These are phyloP conservation scores for Drosophila micromelanica DNA, from an alignment of 1,140 invertebrate species.

Conservation along the genomic window DNA sequence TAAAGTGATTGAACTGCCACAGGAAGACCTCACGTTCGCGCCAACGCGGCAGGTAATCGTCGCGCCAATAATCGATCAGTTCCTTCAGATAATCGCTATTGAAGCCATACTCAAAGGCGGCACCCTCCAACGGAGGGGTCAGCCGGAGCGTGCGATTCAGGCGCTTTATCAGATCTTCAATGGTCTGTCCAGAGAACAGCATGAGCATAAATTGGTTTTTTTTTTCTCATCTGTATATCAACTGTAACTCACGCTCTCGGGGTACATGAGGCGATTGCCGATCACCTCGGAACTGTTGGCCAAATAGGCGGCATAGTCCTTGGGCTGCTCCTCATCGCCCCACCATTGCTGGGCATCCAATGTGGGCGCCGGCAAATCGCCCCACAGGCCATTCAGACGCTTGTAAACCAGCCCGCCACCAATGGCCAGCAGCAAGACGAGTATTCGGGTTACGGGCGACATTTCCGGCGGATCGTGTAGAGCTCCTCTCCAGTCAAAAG, in stretches of 20 bases:
- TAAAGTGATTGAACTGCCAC: conserved; percentile 91
- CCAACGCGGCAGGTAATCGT: conserved; percentile 90
- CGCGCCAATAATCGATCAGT: conserved; percentile 89
- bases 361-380: conserved; percentile 51
- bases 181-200: conserved; percentile 49
- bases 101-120: conserved; percentile 90
- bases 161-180: conserved; percentile 50
- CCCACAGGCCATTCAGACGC: conserved; percentile 45
- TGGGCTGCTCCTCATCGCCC: conserved; percentile 71
- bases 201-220: background rate
- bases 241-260: conserved; percentile 52
- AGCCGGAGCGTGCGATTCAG: conserved; percentile 64
- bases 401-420: conserved; percentile 64
- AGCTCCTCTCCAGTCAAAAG: conserved; percentile 23
- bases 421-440: conserved; percentile 67
- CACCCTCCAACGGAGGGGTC: conserved; percentile 87
- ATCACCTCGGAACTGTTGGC: conserved; percentile 67
- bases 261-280: conserved; percentile 59
- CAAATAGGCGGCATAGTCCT: conserved; percentile 70
- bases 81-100: conserved; percentile 88
- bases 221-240: background rate
- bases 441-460: conserved; percentile 49
- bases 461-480: conserved; percentile 23
- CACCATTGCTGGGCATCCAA: conserved; percentile 71
- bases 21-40: conserved; percentile 88